phyloP scores from a whole-genome alignment of 2,888 invertebrate genomes.

The Ectobius pallidus region DNA sequence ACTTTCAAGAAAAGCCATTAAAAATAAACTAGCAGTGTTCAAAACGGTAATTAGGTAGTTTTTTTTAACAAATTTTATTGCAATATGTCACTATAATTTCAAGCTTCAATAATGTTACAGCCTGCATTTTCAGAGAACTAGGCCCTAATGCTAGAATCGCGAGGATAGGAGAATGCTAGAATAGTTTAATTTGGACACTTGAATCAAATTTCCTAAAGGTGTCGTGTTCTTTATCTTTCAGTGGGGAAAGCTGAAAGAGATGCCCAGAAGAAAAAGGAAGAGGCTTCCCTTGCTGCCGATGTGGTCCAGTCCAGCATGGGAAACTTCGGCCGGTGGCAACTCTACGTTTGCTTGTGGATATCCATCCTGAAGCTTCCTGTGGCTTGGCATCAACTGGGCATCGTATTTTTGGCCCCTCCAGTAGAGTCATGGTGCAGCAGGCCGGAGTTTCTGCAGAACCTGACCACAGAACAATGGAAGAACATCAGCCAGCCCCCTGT shows the following conservation, averaged over 20 bases:
- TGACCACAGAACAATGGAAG: neutral
- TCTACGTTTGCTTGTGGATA: conserved; percentile 70
- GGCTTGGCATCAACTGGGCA: conserved; percentile 81
- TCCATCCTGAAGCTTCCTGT: conserved; percentile 78
- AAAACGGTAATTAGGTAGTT: too few species aligned
- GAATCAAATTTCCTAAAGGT: too few species aligned
- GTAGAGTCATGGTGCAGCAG: conserved; percentile 61
- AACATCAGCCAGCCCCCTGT: conserved; percentile 52
- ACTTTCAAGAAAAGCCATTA: too few species aligned
- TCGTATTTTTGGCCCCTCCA: conserved; percentile 77
- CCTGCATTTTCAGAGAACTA: too few species aligned
- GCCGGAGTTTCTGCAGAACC: conserved; percentile 48
- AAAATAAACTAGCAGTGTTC: too few species aligned
- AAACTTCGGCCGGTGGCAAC: conserved; percentile 69
- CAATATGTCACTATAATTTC: too few species aligned
- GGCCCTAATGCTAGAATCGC: too few species aligned
- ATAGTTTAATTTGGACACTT: too few species aligned
- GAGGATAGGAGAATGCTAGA: too few species aligned
- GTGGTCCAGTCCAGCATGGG: conserved; percentile 32
- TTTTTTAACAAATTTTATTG: too few species aligned
- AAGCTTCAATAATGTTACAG: too few species aligned
- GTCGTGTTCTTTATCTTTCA: too few species aligned
- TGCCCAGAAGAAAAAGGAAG: neutral
- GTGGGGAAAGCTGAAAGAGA: conserved; percentile 5
- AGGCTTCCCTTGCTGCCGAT: neutral